These are phyloP conservation scores for Actenoides lindsayi DNA, from an alignment of 2,113 vertebrate genomes.

Conservation along the genomic window DNA sequence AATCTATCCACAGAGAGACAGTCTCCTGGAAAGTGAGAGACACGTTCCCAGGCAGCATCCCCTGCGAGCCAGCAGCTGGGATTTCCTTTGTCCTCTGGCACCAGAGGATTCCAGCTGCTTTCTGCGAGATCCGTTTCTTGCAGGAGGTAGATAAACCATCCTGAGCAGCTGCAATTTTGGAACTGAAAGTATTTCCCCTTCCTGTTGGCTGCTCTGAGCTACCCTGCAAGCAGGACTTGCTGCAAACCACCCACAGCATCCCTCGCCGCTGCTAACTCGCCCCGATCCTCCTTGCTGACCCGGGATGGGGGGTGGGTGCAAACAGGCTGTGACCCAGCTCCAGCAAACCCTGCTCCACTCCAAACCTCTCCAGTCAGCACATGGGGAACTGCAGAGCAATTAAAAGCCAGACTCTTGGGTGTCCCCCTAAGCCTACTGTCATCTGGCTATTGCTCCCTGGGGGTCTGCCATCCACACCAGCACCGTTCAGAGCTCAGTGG, in stretches of 20 bases:
- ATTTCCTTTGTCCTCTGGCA: slow-evolving; percentile 10
- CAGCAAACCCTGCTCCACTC: not conserved
- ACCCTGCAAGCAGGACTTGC: not conserved
- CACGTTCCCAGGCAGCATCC: not conserved
- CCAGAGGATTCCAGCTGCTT: slow-evolving; percentile 34
- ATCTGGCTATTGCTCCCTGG: not conserved
- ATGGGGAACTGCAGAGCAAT: not conserved
- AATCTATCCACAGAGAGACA: not conserved
- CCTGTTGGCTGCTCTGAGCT: slow-evolving; percentile 35
- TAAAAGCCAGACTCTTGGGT: not conserved
- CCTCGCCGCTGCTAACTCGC: not conserved
- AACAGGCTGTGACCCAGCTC: not conserved
- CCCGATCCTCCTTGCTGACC: not conserved
- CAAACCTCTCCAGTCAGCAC: not conserved
- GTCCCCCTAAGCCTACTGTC: not conserved
- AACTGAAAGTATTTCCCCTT: slow-evolving; percentile 61
- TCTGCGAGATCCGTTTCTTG: slow-evolving; percentile 11
- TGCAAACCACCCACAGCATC: not conserved
- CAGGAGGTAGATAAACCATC: slow-evolving; percentile 38
- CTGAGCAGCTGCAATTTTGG: slow-evolving; percentile 1
- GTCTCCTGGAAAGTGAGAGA: not conserved
- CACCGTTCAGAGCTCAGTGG: not conserved
- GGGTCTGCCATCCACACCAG: not conserved
- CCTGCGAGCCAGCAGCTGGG: slow-evolving; percentile 10
- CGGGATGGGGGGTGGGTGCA: rapidly evolving